Conservation (phyloP, 2,888 invertebrate species). For the Miltochrista miniata region DNA sequence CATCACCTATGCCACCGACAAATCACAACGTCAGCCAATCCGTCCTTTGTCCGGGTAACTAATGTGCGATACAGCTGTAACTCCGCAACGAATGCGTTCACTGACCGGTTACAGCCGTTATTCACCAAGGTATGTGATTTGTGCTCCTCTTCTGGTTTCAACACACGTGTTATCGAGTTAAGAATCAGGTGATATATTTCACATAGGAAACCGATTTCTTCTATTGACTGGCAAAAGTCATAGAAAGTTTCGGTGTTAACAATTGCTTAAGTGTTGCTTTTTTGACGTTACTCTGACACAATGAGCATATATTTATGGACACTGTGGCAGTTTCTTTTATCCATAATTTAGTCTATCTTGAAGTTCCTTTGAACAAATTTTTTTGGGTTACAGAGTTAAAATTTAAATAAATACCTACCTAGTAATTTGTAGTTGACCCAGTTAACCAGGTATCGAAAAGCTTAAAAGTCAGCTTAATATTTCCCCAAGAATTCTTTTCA, state of each 20-base stretch:
- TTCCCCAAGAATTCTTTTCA: too few relatives aligned
- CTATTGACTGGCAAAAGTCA: not conserved
- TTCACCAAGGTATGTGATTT: slow-evolving; percentile 25
- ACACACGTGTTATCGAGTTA: not conserved
- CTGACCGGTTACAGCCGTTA: slow-evolving; percentile 28
- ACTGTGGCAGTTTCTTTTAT: too few relatives aligned
- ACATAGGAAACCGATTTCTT: not conserved
- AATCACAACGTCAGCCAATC: slow-evolving; percentile 39
- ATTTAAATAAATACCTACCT: not conserved
- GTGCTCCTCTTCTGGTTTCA: slow-evolving; percentile 19
- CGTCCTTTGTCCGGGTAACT: slow-evolving; percentile 38
- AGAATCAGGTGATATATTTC: not conserved
- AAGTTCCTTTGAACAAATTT: too few relatives aligned
- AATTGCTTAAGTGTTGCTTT: too few relatives aligned
- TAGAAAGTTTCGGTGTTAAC: too few relatives aligned
- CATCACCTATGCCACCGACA: slow-evolving; percentile 26
- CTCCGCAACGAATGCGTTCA: slow-evolving; percentile 32
- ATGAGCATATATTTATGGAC: too few relatives aligned
- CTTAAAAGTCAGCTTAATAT: too few relatives aligned
- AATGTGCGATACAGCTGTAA: slow-evolving; percentile 36
- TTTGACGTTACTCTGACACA: too few relatives aligned
- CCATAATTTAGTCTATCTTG: too few relatives aligned
- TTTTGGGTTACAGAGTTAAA: not conserved
- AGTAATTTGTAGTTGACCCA: too few relatives aligned
- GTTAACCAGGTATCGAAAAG: too few relatives aligned